These are phyloP conservation scores for Drosophila barbarae DNA, from an alignment of 2,888 invertebrate species.

Conservation along the genomic window DNA sequence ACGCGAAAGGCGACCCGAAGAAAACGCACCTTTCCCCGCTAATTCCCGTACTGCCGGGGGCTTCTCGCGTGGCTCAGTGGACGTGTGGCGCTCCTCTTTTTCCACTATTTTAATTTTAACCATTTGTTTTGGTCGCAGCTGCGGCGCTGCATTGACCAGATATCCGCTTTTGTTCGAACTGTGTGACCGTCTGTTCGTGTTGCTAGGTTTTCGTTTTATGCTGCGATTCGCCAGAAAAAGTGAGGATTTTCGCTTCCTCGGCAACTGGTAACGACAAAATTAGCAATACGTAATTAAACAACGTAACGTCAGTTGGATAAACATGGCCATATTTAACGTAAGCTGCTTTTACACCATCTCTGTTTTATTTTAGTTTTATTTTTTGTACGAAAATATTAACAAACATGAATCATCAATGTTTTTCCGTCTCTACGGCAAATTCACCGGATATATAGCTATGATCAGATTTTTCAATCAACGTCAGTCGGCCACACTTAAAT, in stretches of 20 bases:
- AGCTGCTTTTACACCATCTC: background rate
- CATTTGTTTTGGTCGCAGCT: conserved; percentile 14
- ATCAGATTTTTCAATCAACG: background rate
- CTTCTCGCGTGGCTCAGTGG: conserved; percentile 12
- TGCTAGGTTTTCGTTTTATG: too few relatives aligned
- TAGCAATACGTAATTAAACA: background rate
- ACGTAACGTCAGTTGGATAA: background rate
- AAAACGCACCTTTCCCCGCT: conserved; percentile 39
- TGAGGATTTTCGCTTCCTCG: background rate
- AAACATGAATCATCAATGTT: background rate
- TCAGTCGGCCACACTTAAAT: background rate
- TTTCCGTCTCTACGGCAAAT: too few relatives aligned
- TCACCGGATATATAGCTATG: too few relatives aligned
- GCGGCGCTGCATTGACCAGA: conserved; percentile 11
- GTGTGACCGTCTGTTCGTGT: background rate
- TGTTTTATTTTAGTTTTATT: background rate
- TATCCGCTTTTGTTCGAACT: conserved; percentile 1
- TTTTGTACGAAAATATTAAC: rapidly evolving
- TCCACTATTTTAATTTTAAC: conserved; percentile 1
- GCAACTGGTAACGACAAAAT: background rate
- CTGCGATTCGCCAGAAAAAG: too few relatives aligned
- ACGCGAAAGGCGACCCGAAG: conserved; percentile 39
- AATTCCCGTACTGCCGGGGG: conserved; percentile 4
- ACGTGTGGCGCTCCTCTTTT: conserved; percentile 12
- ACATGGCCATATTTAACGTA: background rate